phyloP scores from a whole-genome alignment of 1,140 invertebrate genomes.

The Drosophila paulistorum region DNA sequence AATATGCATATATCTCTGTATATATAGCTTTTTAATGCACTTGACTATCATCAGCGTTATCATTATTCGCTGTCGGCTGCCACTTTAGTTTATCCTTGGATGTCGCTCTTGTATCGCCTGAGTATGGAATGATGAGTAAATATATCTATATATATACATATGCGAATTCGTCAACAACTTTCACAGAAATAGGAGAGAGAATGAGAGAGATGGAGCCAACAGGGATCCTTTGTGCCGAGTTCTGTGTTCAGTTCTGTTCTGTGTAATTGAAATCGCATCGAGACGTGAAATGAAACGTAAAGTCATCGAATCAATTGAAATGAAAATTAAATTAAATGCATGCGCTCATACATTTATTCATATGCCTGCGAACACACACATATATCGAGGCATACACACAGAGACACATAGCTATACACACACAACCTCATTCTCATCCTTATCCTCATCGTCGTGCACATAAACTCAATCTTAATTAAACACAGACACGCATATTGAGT shows the following conservation, averaged over 20 bases:
- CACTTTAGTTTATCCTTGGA: slow-evolving; percentile 11
- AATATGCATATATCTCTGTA: not conserved
- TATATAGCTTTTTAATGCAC: not conserved
- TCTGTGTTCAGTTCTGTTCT: slow-evolving; percentile 22
- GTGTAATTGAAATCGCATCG: slow-evolving; percentile 78
- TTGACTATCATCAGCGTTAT: slow-evolving; percentile 6
- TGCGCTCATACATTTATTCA: slow-evolving; percentile 77
- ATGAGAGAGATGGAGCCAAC: not conserved
- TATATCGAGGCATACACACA: not conserved
- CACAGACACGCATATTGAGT: slow-evolving; percentile 75
- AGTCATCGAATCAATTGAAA: slow-evolving; percentile 81
- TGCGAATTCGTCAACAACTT: slow-evolving; percentile 51
- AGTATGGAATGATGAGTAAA: slow-evolving; percentile 21
- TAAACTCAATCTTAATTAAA: slow-evolving; percentile 78
- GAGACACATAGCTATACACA: slow-evolving; percentile 7
- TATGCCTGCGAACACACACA: slow-evolving; percentile 41
- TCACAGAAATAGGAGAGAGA: slow-evolving; percentile 16
- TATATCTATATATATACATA: slow-evolving; percentile 39
- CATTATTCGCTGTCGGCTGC: slow-evolving; percentile 1
- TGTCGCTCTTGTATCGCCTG: slow-evolving; percentile 12
- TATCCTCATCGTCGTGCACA: slow-evolving; percentile 38
- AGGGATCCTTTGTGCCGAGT: slow-evolving; percentile 4
- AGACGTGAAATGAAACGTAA: slow-evolving; percentile 81
- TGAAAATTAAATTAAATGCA: slow-evolving; percentile 82
- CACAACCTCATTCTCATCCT: slow-evolving; percentile 21